Conservation (phyloP, 2,797 vertebrate species). For the Thunnus albacares region DNA sequence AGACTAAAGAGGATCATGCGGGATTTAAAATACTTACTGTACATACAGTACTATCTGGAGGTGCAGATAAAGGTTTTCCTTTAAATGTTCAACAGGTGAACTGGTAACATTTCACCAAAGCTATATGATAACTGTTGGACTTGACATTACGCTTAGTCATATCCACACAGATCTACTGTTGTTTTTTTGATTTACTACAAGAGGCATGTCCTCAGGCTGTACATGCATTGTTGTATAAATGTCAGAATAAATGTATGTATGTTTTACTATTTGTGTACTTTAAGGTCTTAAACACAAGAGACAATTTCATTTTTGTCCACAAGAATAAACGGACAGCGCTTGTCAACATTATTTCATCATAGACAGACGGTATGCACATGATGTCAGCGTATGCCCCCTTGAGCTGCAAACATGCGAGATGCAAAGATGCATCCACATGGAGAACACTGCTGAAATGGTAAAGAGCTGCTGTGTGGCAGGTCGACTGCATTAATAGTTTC, state of each 20-base stretch:
- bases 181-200: neutral
- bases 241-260: neutral
- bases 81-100: conserved; percentile 10
- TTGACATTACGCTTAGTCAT: neutral
- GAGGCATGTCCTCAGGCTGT: neutral
- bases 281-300: neutral
- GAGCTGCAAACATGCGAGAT: too few relatives aligned
- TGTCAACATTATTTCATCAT: too few relatives aligned
- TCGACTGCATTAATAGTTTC: too few relatives aligned
- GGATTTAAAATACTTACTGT: neutral
- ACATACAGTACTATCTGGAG: neutral
- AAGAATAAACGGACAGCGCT: too few relatives aligned
- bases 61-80: neutral
- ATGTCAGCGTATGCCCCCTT: too few relatives aligned
- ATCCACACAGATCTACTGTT: neutral
- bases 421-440: too few relatives aligned
- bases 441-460: too few relatives aligned
- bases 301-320: too few relatives aligned
- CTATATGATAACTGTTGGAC: neutral
- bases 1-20: neutral
- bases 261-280: neutral
- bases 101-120: neutral
- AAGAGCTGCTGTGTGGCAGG: too few relatives aligned
- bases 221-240: neutral
- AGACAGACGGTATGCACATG: too few relatives aligned